Base-by-base conservation (phyloP, 2,888 invertebrate genomes). In the Encarsia formosa region DNA sequence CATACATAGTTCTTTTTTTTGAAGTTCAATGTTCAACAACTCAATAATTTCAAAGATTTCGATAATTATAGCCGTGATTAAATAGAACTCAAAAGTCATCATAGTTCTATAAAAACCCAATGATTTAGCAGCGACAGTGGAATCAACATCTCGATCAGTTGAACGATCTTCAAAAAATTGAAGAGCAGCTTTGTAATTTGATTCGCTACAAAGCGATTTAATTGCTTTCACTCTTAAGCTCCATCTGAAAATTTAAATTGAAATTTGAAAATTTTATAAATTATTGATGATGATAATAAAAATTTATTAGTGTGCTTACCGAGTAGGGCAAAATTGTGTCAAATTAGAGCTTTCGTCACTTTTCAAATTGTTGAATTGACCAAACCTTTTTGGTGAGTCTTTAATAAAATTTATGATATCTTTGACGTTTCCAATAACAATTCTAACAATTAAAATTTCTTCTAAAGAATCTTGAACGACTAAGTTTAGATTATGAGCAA, bases 401-500 rank as follows among this genome's bases (percentile, higher is more conserved):
- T 24, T 15, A 24, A 40, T 23, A 40, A 40, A 24, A 40, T 23
- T 40, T 3, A 40, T 16, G 4, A 40, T 1, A 4, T 23, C 24
- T 40, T 40, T 40, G n/a, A 24, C 24, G 9, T 9, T 40, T 40
- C 40, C 24, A 15, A 40, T 40, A 19, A 23, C 23, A 40, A 24
- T 40, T 15, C 11, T 23, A 19, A 24, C 24, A 24, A 9, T 8
- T 15, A 6, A 16, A 3, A 40, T 9, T 19, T 40, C 15, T n/a
- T 40, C 24, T 23, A 40, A 15, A 9, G 40, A 23, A 40, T 40
- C 40, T 5, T 40, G 24, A 23, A 40, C 40, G 24, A 18, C 4
- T 5, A 40, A 16, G 5, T 24, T 40, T 11, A 23, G 16, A 9
- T 13, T 15, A 6, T 40, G 40, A 24, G 40, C 40, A 6, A 16